These are phyloP conservation scores for Aspidoscelis tigris DNA, from an alignment of 2,113 vertebrate species.

Conservation along the genomic window DNA sequence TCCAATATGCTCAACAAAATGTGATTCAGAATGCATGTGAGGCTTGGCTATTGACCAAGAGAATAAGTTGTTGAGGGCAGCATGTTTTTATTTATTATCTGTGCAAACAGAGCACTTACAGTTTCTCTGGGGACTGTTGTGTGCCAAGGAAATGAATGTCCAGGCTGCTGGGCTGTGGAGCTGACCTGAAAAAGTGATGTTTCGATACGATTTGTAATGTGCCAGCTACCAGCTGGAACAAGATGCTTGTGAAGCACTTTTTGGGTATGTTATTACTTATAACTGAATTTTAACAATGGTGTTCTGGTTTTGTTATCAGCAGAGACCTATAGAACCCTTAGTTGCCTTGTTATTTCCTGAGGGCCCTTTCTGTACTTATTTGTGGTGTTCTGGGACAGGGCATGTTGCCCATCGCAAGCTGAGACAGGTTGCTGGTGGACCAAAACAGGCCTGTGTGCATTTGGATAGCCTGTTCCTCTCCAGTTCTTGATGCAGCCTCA, in stretches of 20 bases:
- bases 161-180: neutral
- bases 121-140: slow-evolving; percentile 5
- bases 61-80: neutral
- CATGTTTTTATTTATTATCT: slow-evolving; percentile 1
- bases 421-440: too few relatives aligned
- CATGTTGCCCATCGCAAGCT: too few relatives aligned
- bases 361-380: too few relatives aligned
- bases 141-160: neutral
- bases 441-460: too few relatives aligned
- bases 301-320: slow-evolving; percentile 6
- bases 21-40: neutral
- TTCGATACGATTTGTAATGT: neutral
- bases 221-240: neutral
- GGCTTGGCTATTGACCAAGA: neutral
- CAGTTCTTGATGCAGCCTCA: too few relatives aligned
- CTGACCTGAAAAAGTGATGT: neutral
- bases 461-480: too few relatives aligned
- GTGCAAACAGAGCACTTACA: neutral
- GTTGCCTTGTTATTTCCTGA: neutral
- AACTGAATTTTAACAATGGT: neutral
- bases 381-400: too few relatives aligned
- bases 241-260: accelerated
- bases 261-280: neutral
- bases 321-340: slow-evolving; percentile 12
- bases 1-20: neutral